These are phyloP conservation scores for Tachuris rubrigastra DNA, from an alignment of 2,113 vertebrate genomes.

Conservation along the genomic window DNA sequence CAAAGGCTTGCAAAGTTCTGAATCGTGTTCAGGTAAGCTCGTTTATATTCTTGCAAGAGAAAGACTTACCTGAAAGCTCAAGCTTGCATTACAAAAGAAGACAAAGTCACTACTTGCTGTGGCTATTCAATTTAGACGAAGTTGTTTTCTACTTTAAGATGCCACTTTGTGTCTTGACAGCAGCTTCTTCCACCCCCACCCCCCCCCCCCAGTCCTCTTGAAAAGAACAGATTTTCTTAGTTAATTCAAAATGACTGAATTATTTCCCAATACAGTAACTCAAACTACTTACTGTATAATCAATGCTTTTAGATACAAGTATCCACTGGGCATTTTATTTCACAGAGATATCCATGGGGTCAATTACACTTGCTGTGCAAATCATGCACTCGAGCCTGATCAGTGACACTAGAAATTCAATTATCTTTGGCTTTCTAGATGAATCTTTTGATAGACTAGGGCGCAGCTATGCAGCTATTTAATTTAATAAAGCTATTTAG, in stretches of 20 bases:
- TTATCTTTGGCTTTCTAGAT: neutral
- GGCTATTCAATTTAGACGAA: neutral
- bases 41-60: neutral
- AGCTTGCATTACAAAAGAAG: neutral
- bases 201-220: neutral
- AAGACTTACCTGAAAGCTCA: neutral
- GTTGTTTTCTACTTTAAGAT: neutral
- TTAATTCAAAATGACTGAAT: neutral
- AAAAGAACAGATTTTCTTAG: neutral
- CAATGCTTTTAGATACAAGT: neutral
- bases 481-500: neutral
- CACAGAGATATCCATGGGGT: neutral
- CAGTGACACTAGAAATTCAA: neutral
- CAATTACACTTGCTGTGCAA: neutral
- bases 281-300: neutral
- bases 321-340: neutral
- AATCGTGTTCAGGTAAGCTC: neutral
- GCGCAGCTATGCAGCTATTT: neutral
- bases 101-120: neutral
- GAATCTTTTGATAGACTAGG: neutral
- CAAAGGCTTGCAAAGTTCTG: neutral
- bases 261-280: neutral
- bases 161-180: neutral
- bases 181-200: rapidly evolving
- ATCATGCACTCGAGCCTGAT: neutral